Base-by-base conservation (phyloP, 1,140 invertebrate genomes). In the Leptonema lineaticorne region DNA sequence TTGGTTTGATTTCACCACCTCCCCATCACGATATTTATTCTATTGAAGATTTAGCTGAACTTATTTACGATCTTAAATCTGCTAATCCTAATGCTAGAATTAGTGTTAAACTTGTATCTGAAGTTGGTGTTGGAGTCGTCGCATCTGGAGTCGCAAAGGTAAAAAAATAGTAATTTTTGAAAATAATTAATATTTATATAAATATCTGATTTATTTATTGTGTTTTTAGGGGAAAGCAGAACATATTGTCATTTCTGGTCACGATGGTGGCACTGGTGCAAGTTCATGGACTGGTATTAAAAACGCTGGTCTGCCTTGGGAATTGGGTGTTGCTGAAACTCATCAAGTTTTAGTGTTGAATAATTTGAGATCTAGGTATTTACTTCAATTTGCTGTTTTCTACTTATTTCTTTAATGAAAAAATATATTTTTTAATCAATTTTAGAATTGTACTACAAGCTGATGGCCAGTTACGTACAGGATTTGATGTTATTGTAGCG, bases 21-120 rank as follows among this genome's bases (percentile, higher is more conserved):
- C 97, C 97, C 5, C 97, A 99, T 84, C 97, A 99, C 80, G 97
- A 99, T 78, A 99, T 99, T 79, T 99, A 99, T 82, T 98, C 95
- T 30, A 99, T 99, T 76, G 97, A 99, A 83, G 97, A 99, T 85
- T 84, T 99, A 73, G 95, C 97, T 0, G 95, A 99, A 84, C 84
- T 99, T 33, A 99, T 99, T 76, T 99, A 98, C 76, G 97, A 99
- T 82, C 84, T 99, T 48, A 99, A 99, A 81, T 96, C 94, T 78
- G 93, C 96, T 46, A 99, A 99, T 85, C 97, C 97, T 0, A 85
- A 85, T 63, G 97, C 97, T 1, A 84, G 96, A 57, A 96, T 99
- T 69, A 97, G 95, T 56, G 97, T 99, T 0, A 99, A 99, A 79
- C 83, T 99, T 14, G 97, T 99, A 3, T 98, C 97, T 0, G 97